Evolutionary conservation across 1,140 invertebrate genomes (phyloP).

Genomic region (Drosophila bocqueti): DNA sequence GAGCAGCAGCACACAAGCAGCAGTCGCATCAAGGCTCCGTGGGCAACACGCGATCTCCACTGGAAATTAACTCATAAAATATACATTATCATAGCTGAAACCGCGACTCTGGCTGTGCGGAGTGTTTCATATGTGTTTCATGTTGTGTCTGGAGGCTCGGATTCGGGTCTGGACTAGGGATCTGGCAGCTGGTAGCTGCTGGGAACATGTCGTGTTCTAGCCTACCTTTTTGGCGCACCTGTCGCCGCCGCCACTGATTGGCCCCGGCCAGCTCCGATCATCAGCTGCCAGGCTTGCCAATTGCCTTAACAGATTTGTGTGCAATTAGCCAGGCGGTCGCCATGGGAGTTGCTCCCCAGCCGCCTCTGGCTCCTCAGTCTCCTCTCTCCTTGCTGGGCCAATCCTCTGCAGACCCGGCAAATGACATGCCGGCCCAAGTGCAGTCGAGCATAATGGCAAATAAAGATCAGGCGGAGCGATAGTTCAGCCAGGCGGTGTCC

Average conservation of each 20-base stretch:
- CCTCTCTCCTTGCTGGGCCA: not conserved
- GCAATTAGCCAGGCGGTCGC: conserved; percentile 71
- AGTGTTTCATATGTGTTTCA: conserved; percentile 12
- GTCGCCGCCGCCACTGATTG: conserved; percentile 68
- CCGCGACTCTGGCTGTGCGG: conserved; percentile 37
- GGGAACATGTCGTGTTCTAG: conserved; percentile 58
- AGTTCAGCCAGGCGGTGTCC: conserved; percentile 50
- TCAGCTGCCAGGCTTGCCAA: conserved; percentile 57
- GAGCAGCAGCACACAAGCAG: not conserved
- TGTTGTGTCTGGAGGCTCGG: conserved; percentile 27
- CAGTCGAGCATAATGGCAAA: conserved; percentile 70
- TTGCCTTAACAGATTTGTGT: conserved; percentile 82
- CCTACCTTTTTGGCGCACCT: conserved; percentile 78
- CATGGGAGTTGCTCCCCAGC: conserved; percentile 46
- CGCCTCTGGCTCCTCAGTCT: not conserved
- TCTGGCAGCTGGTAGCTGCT: conserved; percentile 18
- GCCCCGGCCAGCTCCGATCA: conserved; percentile 53
- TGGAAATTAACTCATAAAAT: conserved; percentile 82
- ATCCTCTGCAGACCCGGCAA: conserved; percentile 20
- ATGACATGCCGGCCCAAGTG: conserved; percentile 43
- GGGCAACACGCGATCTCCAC: conserved; percentile 70
- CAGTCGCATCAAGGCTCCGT: conserved; percentile 39
- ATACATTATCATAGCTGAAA: conserved; percentile 80
- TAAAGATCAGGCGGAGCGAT: conserved; percentile 70
- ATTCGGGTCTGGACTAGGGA: conserved; percentile 1